Evolutionary conservation across 1,140 invertebrate species (phyloP).

Genomic region (Drosophila grimshawi): DNA sequence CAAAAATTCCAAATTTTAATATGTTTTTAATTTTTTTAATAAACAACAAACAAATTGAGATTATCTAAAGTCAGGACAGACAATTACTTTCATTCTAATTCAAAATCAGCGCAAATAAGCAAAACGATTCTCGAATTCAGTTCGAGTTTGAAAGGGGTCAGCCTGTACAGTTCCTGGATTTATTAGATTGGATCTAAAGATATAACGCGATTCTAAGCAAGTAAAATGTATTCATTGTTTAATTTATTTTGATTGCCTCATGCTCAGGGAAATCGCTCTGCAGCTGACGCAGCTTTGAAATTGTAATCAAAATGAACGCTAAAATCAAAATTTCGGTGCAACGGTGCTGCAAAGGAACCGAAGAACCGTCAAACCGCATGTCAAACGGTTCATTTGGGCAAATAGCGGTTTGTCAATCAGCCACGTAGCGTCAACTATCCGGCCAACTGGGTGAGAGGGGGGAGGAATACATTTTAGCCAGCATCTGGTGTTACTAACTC

Average conservation of each 20-base stretch:
- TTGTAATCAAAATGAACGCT: constrained; percentile 31
- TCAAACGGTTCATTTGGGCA: constrained; percentile 75
- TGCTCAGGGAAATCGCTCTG: not conserved
- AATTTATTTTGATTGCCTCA: not conserved
- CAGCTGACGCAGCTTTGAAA: constrained; percentile 16
- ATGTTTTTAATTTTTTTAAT: not conserved
- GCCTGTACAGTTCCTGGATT: no score
- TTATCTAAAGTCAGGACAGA: no score
- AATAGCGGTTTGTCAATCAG: constrained; percentile 78
- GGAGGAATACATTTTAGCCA: not conserved
- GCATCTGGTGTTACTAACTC: constrained; percentile 24
- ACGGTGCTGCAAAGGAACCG: not conserved
- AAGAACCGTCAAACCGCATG: constrained; percentile 48
- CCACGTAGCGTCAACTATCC: constrained; percentile 38
- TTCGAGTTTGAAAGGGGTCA: no score
- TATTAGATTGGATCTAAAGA: no score
- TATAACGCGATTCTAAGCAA: not conserved
- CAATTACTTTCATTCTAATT: no score
- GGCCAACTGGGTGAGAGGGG: constrained; percentile 1
- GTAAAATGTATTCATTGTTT: not conserved
- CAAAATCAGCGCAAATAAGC: no score
- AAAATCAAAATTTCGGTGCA: constrained; percentile 27
- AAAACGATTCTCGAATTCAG: no score
- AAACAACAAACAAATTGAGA: no score
- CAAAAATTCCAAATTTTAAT: constrained; percentile 15